These are phyloP conservation scores for Pseudopipra pipra DNA, from an alignment of 2,113 vertebrate species.

Conservation along the genomic window DNA sequence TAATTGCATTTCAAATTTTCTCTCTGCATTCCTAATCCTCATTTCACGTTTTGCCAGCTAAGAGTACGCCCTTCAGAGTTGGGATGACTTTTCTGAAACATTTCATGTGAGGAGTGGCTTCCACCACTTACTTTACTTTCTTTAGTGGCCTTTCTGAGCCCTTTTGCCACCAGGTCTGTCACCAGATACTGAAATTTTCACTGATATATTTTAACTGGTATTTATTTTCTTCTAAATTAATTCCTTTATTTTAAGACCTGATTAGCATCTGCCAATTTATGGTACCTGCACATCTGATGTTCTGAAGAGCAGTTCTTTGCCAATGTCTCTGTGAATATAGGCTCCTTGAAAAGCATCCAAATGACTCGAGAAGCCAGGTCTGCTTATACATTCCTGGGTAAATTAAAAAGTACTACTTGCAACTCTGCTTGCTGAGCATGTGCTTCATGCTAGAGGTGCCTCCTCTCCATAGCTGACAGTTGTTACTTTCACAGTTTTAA, in stretches of 20 bases:
- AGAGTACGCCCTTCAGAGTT: neutral
- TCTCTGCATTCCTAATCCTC: neutral
- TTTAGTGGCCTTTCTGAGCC: neutral
- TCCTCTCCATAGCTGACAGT: neutral
- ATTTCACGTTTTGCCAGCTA: neutral
- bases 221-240: neutral
- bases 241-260: neutral
- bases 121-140: neutral
- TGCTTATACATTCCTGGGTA: neutral
- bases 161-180: neutral
- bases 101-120: neutral
- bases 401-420: neutral
- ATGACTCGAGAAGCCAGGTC: neutral
- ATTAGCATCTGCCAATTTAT: neutral
- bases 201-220: neutral
- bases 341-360: neutral
- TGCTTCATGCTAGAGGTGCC: neutral
- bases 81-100: neutral
- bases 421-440: neutral
- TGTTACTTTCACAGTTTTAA: neutral
- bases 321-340: neutral
- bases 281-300: neutral
- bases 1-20: slow-evolving; percentile 11
- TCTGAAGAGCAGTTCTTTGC: neutral
- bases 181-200: neutral